phyloP scores from a whole-genome alignment of 2,113 vertebrate species.

The Actinemys pallida region DNA sequence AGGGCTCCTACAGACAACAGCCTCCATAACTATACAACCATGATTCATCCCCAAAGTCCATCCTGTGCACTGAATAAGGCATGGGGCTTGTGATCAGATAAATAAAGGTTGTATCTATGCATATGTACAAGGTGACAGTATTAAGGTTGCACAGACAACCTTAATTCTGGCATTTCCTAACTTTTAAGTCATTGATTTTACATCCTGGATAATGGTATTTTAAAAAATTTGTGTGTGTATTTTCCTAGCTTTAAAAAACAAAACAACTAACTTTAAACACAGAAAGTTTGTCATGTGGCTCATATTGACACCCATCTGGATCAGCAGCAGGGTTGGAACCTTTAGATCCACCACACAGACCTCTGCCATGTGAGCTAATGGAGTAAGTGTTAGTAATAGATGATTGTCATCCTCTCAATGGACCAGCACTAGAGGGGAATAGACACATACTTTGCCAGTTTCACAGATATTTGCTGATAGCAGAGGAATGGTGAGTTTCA shows the following conservation, averaged over 20 bases:
- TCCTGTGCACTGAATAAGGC: background rate
- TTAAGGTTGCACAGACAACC: background rate
- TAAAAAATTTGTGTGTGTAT: background rate
- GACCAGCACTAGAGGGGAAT: background rate
- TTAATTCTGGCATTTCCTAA: background rate
- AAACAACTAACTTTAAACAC: background rate
- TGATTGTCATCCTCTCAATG: background rate
- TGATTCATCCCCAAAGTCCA: background rate
- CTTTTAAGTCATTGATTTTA: background rate
- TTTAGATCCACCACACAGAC: no score
- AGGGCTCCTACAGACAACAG: background rate
- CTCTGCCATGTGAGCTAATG: background rate
- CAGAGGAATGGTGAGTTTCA: background rate
- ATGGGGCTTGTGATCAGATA: background rate
- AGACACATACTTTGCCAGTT: background rate
- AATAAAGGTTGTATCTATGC: background rate
- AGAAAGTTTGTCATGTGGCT: background rate
- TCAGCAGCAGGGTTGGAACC: background rate
- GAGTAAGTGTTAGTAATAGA: background rate
- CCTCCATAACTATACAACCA: background rate
- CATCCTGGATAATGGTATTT: background rate
- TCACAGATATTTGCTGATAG: background rate
- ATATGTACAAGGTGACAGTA: background rate
- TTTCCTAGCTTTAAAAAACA: background rate
- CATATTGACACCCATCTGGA: rapidly evolving